Conservation (phyloP, 2,888 invertebrate genomes). For the Erebia epiphron region DNA sequence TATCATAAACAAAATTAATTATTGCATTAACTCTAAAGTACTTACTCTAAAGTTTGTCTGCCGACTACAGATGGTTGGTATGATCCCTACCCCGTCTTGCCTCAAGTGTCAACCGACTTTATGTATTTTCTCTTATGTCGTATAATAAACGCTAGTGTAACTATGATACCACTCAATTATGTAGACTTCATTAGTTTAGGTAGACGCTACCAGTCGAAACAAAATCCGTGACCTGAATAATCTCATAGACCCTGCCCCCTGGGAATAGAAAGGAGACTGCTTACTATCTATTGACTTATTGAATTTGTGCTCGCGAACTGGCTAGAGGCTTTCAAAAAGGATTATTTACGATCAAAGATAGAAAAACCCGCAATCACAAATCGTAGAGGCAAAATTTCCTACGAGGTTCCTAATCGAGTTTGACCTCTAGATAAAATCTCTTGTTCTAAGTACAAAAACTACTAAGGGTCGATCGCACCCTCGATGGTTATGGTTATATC, state of each 20-base stretch:
- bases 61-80: too few relatives aligned
- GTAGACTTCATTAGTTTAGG: neutral
- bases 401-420: neutral
- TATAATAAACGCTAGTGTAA: too few relatives aligned
- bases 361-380: constrained; percentile 9
- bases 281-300: constrained; percentile 40
- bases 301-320: constrained; percentile 38
- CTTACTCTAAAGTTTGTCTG: too few relatives aligned
- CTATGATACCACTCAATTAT: neutral
- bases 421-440: neutral
- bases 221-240: constrained; percentile 29
- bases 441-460: neutral
- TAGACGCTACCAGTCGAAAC: constrained; percentile 1
- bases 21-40: too few relatives aligned
- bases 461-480: too few relatives aligned
- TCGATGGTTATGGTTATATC: too few relatives aligned
- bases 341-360: constrained; percentile 21
- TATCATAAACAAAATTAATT: too few relatives aligned
- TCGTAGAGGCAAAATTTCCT: neutral
- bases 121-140: too few relatives aligned
- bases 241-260: constrained; percentile 32
- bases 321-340: constrained; percentile 28
- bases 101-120: too few relatives aligned
- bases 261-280: constrained; percentile 34
- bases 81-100: too few relatives aligned